Base-by-base conservation (phyloP, 2,797 vertebrate genomes). In the Centropyge bicolor region DNA sequence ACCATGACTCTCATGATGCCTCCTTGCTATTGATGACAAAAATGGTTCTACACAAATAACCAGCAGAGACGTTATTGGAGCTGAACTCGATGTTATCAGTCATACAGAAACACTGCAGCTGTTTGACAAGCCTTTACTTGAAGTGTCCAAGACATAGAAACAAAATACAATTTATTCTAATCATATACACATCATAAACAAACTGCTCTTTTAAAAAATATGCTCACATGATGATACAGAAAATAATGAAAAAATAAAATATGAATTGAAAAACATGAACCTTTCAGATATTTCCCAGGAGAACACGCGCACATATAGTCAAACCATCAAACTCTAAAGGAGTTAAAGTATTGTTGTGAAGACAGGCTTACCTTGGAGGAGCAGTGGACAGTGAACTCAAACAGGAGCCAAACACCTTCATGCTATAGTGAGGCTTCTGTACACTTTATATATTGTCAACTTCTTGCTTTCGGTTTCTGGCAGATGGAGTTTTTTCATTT, bases 401-500 rank as follows among this genome's bases (percentile, higher is more conserved):
- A 19, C 56, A 71, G 56, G 4, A 72, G 31, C 8, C 12, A 67
- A 62, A 69, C 36, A 57, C 20, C 17, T 76, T 81, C 45, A 86
- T 88, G 66, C 55, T 90, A 9, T 12, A 59, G 13, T 81, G 46
- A 79, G 43, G 16, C 51, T 66, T 24, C 10, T 49, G 16, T 43
- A 75, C 60, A 57, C 17, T 82, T 73, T 91, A 85, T 91, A 90
- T 91, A 89, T 82, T 31, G 17, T 60, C 27, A 31, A 52, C 10
- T 13, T 83, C 60, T 89, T 86, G 22, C 70, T 93, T 94, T 94
- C 84, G 13, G 76, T 94, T 94, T 91, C 87, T 43, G 1, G 11
- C 0, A 0, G 0, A 1, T 14, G 78, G 86, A 63, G 35, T 76
- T 86, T 89, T 86, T 84, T 61, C 0, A 13, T 59, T 17, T 41